Base-by-base conservation (phyloP, 2,113 vertebrate species). In the Xenopus borealis region DNA sequence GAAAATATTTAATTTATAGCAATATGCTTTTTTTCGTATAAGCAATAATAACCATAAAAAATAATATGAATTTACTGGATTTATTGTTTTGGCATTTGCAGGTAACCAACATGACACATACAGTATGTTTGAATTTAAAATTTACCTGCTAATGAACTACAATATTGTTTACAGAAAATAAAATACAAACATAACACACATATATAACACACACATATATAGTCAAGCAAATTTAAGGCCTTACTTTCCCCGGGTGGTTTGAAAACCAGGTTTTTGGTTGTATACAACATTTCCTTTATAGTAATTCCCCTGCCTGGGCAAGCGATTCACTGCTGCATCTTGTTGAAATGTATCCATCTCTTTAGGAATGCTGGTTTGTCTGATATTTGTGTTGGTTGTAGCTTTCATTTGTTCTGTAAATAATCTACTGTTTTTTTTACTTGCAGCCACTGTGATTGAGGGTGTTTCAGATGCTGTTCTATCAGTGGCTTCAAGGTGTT, bases 181-280 rank as follows among this genome's bases (percentile, higher is more conserved):
- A 27, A 27, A 27, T 27, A 27, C 23, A 27, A 27, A 27, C 23
- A 27, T 3, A 27, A 27, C 23, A 27, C 23, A 27, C 1, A 27
- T 27, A 27, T 27, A 27, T 27, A 27, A 27, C n/a, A n/a, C n/a
- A n/a, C n/a, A n/a, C n/a, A n/a, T n/a, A n/a, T n/a, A n/a, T n/a
- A n/a, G n/a, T n/a, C n/a, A n/a, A n/a, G n/a, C n/a, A n/a, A n/a
- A n/a, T n/a, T n/a, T n/a, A n/a, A n/a, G n/a, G n/a, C n/a, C 90
- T 91, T 92, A 93, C 92, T 90, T 92, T 82, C 84, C 87, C 57
- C 88, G 83, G 12, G 86, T 82, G 27, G 88, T 88, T 83, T 90
- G 84, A 79, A 91, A 92, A 67, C 75, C 1, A 0, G 86, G 14
- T 19, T 78, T 79, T 80, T 55, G 67, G 4, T 82, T 84, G 68